Base-by-base conservation (phyloP, 2,797 vertebrate genomes). In the Nothura maculosa region DNA sequence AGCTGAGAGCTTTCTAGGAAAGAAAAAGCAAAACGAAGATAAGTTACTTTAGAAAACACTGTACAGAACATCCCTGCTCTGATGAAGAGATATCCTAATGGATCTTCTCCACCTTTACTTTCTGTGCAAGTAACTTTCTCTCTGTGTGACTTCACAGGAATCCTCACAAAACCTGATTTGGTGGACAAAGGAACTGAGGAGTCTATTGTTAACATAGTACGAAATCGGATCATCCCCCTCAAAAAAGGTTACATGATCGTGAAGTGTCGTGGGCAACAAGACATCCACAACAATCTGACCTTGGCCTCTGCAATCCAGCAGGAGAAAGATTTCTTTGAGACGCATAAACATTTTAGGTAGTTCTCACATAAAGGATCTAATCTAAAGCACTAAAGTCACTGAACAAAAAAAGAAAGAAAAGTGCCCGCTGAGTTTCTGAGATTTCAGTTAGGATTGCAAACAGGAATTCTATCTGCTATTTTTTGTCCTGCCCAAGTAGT, bases 191-290 rank as follows among this genome's bases (percentile, higher is more conserved):
- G 99, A 45, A 98, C 98, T 0, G 99, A 99, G 42, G 93, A 96
- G 2, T 81, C 90, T 0, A 92, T 99, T 4, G 8, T 99, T 4
- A 97, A 98, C 1, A 97, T 99, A 34, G 79, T 98, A 8, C 93
- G 73, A 38, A 99, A 99, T 81, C 91, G 96, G 3, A 80, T 98
- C 50, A 96, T 98, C 92, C 96, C 89, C 57, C 98, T 99, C 66
- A 98, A 95, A 75, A 99, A 99, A 92, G 99, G 99, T 78, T 99
- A 99, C 97, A 99, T 98, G 98, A 97, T 99, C 0, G 99, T 99
- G 70, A 98, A 85, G 95, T 99, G 99, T 89, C 97, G 98, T 6
- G 98, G 99, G 47, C 99, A 99, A 96, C 97, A 98, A 96, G 99
- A 99, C 85, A 98, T 99, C 85, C 96, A 93, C 16, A 93, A 98